Evolutionary conservation across 64 coral and sea anemone species (phyloP).

Genomic region (Montipora capricornis): DNA sequence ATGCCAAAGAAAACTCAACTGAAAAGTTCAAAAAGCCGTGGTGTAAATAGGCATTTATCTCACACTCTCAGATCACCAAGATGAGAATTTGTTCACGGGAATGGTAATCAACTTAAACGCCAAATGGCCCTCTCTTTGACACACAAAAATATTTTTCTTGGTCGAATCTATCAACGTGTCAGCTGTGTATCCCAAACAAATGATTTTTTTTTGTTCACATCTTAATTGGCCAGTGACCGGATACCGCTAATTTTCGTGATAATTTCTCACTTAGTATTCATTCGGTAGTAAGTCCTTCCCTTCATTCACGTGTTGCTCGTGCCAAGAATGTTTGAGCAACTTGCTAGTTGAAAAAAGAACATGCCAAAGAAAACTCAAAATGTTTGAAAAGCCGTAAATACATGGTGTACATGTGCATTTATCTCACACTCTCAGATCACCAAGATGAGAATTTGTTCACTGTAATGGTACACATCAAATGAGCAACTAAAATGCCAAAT

Average conservation of each 20-base stretch:
- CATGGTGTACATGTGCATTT: background rate
- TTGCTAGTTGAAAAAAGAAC: background rate
- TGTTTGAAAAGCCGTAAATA: background rate
- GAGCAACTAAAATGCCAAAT: background rate
- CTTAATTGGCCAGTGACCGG: background rate
- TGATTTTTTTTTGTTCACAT: conserved; percentile 2
- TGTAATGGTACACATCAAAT: background rate
- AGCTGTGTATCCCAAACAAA: conserved; percentile 7
- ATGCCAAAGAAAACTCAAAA: background rate
- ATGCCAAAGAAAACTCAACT: background rate
- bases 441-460: background rate
- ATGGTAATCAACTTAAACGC: too few relatives aligned
- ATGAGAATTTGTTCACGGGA: too few relatives aligned
- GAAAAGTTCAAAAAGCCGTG: too few relatives aligned
- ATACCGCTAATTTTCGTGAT: too few relatives aligned
- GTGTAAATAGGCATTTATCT: too few relatives aligned
- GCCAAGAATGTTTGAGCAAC: background rate
- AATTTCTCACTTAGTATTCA: too few relatives aligned
- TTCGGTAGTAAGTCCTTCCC: background rate
- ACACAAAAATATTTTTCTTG: too few relatives aligned
- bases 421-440: background rate
- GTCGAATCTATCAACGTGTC: background rate
- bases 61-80: too few relatives aligned
- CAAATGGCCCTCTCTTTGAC: too few relatives aligned
- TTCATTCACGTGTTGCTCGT: too few relatives aligned